A percentile compares a stretch with the other conserved stretches of the same genome.
Evolutionary conservation across 92 coral and sea anemone genomes (phyloP).

Genomic region (Epizoanthus rinbou): DNA sequence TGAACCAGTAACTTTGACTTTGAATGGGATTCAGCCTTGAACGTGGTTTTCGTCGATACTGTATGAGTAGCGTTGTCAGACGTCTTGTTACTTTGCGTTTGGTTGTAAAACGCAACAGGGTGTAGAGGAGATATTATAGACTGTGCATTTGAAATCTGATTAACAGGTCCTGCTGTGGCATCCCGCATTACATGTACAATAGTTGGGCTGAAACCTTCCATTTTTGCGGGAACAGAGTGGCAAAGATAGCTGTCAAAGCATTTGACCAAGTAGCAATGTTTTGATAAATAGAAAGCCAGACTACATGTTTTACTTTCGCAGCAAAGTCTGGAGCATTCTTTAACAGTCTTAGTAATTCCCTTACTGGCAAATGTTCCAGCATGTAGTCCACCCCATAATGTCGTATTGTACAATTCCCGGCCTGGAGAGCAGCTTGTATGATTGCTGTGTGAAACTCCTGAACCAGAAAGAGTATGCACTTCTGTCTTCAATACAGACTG

Average conservation of each 20-base stretch:
- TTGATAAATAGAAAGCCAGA: slow-evolving; percentile 82
- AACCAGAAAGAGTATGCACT: background rate
- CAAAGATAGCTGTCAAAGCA: slow-evolving; percentile 85
- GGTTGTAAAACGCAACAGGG: background rate
- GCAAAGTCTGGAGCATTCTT: slow-evolving; percentile 71
- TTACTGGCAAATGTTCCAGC: slow-evolving; percentile 83
- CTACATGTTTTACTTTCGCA: slow-evolving; percentile 80
- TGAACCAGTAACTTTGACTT: slow-evolving; percentile 48
- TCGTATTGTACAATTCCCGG: slow-evolving; percentile 68
- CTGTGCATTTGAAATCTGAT: background rate
- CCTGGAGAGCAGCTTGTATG: slow-evolving; percentile 63
- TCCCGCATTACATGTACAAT: slow-evolving; percentile 65
- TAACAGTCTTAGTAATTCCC: slow-evolving; percentile 61
- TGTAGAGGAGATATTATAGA: background rate
- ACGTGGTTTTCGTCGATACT: background rate
- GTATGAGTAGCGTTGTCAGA: background rate
- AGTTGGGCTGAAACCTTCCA: slow-evolving; percentile 85
- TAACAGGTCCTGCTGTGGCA: background rate
- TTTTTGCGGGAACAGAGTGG: slow-evolving; percentile 79
- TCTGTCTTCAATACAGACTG: background rate
- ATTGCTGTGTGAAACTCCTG: background rate
- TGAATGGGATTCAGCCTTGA: background rate
- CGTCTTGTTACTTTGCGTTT: background rate
- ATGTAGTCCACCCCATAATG: slow-evolving; percentile 81
- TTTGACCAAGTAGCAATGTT: slow-evolving; percentile 83